phyloP scores from a whole-genome alignment of 1,140 invertebrate species.

The Heliconius nattereri region DNA sequence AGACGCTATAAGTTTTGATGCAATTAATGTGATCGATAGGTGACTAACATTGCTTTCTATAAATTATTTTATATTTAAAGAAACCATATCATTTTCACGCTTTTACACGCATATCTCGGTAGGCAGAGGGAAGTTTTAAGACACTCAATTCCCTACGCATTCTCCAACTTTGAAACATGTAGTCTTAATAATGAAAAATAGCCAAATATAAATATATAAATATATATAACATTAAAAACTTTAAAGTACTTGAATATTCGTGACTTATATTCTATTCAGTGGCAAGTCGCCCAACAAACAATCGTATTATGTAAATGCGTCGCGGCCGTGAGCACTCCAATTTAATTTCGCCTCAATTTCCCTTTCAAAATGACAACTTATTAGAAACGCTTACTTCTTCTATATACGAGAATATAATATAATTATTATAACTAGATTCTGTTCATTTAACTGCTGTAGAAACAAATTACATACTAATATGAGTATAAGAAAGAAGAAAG shows the following conservation, averaged over 20 bases:
- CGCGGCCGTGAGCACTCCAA: conserved; percentile 13
- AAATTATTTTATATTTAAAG: too few species aligned
- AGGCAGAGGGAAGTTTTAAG: too few species aligned
- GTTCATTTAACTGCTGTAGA: background rate
- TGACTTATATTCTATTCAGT: conserved; percentile 3
- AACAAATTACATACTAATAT: background rate
- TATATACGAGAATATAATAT: background rate
- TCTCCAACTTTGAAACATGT: too few species aligned
- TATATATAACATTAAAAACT: conserved; percentile 2
- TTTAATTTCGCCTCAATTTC: conserved; percentile 17
- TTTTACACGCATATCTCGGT: too few species aligned
- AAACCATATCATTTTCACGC: too few species aligned
- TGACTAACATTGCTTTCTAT: background rate
- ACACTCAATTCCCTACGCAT: too few species aligned
- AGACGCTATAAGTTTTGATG: background rate
- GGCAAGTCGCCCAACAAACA: conserved; percentile 14
- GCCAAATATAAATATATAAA: background rate
- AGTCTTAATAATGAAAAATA: too few species aligned
- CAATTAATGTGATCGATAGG: conserved; percentile 4
- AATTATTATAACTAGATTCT: background rate
- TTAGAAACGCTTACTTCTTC: conserved; percentile 17
- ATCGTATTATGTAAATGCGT: conserved; percentile 13
- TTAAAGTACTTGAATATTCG: background rate
- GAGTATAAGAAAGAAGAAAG: background rate
- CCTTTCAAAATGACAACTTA: conserved; percentile 19